Evolutionary conservation across 2,888 invertebrate species (phyloP).

Genomic region (Tanytarsus gracilentus): DNA sequence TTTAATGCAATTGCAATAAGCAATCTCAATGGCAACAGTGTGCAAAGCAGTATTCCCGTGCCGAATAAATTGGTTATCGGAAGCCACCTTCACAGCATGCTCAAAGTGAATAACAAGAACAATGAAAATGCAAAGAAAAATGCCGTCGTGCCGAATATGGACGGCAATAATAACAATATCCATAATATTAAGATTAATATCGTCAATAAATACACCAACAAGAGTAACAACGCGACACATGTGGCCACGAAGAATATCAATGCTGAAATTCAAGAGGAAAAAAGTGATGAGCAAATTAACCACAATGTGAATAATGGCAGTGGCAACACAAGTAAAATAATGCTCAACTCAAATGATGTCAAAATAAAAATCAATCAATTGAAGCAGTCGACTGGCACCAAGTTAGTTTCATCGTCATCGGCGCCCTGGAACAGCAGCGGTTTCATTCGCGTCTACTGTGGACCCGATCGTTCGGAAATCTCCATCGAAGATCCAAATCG

Average conservation of each 20-base stretch:
- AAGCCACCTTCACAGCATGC: not conserved
- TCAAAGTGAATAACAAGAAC: slow-evolving; percentile 18
- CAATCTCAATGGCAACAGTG: slow-evolving; percentile 3
- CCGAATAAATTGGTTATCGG: slow-evolving; percentile 10
- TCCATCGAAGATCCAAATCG: slow-evolving; percentile 32
- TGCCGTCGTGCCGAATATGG: not conserved
- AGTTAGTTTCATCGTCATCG: slow-evolving; percentile 14
- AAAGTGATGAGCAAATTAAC: not conserved
- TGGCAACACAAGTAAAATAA: slow-evolving; percentile 14
- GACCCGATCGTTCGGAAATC: slow-evolving; percentile 32
- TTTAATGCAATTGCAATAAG: slow-evolving; percentile 25
- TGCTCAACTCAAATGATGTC: slow-evolving; percentile 15
- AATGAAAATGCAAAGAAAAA: slow-evolving; percentile 18
- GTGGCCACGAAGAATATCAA: slow-evolving; percentile 16
- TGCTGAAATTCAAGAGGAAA: slow-evolving; percentile 10
- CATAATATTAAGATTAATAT: slow-evolving; percentile 27
- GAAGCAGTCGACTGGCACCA: slow-evolving; percentile 11
- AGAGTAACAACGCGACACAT: slow-evolving; percentile 10
- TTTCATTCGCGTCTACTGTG: slow-evolving; percentile 33
- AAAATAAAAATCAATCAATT: slow-evolving; percentile 26
- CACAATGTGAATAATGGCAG: not conserved
- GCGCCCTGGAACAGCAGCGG: slow-evolving; percentile 30
- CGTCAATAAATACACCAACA: slow-evolving; percentile 24
- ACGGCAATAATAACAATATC: slow-evolving; percentile 3
- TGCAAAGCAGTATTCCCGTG: slow-evolving; percentile 15